Percentiles rank a stretch among this genome's conserved stretches.
Conservation (phyloP, 1,140 invertebrate genomes). For the Heliconius nattereri region DNA sequence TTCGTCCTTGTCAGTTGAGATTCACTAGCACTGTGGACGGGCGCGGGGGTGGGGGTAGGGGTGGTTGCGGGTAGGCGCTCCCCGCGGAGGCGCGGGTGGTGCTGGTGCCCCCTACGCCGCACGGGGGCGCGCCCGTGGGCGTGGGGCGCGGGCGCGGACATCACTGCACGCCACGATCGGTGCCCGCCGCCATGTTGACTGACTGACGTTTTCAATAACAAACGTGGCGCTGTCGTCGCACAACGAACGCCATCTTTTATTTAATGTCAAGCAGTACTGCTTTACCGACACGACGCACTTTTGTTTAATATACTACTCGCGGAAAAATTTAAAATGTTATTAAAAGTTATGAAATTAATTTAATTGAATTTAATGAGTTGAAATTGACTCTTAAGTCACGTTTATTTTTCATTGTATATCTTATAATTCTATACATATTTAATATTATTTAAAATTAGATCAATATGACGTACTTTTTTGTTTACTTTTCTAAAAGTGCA, state of each 20-base stretch:
- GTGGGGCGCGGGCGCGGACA: constrained; percentile 82
- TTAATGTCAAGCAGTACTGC: constrained; percentile 52
- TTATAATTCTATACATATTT: too few species aligned
- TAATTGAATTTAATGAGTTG: background rate
- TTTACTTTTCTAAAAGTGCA: too few species aligned
- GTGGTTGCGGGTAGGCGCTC: constrained; percentile 77
- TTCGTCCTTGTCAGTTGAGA: constrained; percentile 80
- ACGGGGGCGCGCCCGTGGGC: constrained; percentile 81
- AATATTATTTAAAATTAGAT: too few species aligned
- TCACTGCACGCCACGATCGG: constrained; percentile 73
- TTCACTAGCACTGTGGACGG: constrained; percentile 80
- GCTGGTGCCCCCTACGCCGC: constrained; percentile 89
- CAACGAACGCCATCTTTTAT: constrained; percentile 60
- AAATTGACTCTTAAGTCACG: too few species aligned
- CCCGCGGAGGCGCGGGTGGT: constrained; percentile 85
- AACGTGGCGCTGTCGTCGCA: constrained; percentile 74
- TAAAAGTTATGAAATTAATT: background rate
- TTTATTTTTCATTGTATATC: too few species aligned
- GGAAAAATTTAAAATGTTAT: constrained; percentile 51
- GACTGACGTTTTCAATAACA: constrained; percentile 61
- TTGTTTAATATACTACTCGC: constrained; percentile 32
- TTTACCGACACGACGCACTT: constrained; percentile 59
- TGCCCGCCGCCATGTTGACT: constrained; percentile 79
- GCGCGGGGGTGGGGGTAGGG: constrained; percentile 72
- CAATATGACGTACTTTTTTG: too few species aligned